Evolutionary conservation across 2,113 vertebrate genomes (phyloP).

Genomic region (Mus musculus): GRCm39 chr6:34796001-34796500

Average conservation of each 20-base stretch:
- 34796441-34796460: background rate
- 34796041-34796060: background rate
- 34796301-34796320: background rate
- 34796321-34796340: background rate
- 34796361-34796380: background rate
- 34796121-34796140: background rate
- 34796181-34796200: background rate
- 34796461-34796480: background rate
- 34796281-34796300: background rate
- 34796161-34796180: background rate
- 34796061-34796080: background rate
- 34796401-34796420: background rate
- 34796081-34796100: background rate
- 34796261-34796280: background rate
- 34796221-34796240: background rate
- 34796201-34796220: background rate
- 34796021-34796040: background rate
- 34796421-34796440: background rate
- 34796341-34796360: background rate
- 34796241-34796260: background rate
- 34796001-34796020: background rate
- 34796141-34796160: background rate
- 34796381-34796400: background rate
- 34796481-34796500: background rate
- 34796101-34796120: background rate